Conservation (phyloP, 2,888 invertebrate genomes). For the Periphyllus acericola region DNA sequence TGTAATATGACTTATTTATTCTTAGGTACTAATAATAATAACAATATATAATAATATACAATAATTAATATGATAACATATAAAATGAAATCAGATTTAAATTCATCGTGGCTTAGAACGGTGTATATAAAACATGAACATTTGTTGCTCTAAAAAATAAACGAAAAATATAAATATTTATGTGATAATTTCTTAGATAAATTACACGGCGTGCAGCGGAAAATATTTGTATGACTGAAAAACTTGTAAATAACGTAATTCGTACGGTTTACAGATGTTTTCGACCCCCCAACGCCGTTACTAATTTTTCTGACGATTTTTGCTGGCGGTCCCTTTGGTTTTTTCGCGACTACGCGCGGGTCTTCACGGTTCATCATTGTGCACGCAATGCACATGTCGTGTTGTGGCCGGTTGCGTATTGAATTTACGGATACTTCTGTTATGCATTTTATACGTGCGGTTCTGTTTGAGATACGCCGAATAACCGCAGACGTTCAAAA, state of each 20-base stretch:
- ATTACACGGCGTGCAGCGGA: background rate
- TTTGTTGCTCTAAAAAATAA: no score
- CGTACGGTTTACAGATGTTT: slow-evolving; percentile 58
- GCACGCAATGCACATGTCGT: slow-evolving; percentile 57
- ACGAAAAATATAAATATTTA: no score
- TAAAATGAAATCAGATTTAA: no score
- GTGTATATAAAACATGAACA: no score
- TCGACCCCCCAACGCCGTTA: slow-evolving; percentile 50
- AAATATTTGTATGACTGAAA: background rate
- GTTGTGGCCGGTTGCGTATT: slow-evolving; percentile 16
- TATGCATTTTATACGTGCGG: background rate
- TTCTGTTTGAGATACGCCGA: slow-evolving; percentile 33
- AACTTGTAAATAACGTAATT: slow-evolving; percentile 27
- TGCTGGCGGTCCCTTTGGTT: slow-evolving; percentile 54
- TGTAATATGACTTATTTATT: no score
- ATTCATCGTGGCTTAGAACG: no score
- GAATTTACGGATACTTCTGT: slow-evolving; percentile 16
- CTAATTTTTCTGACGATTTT: slow-evolving; percentile 56
- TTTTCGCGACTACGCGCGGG: slow-evolving; percentile 42
- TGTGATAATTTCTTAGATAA: background rate
- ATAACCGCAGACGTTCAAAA: slow-evolving; percentile 43
- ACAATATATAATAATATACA: no score
- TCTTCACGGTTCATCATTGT: slow-evolving; percentile 55
- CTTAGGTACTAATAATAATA: no score
- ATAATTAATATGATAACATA: no score